Percentiles rank a stretch among this genome's conserved stretches.
Evolutionary conservation across 2,113 vertebrate genomes (phyloP).

Genomic region (Zootoca vivipara): DNA sequence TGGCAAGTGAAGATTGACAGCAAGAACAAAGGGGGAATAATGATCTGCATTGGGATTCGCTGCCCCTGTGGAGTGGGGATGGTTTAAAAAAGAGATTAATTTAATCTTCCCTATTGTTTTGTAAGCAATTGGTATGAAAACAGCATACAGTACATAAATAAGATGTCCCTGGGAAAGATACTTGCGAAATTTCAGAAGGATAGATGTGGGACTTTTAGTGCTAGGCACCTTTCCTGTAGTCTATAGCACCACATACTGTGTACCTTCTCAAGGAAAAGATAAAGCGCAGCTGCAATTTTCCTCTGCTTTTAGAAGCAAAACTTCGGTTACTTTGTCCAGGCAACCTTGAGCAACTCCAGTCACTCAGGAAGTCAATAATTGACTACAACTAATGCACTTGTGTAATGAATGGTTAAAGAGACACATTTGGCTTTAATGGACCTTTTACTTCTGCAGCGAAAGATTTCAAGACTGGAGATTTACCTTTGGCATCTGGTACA

Average conservation of each 20-base stretch:
- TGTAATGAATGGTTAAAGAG: constrained; percentile 32
- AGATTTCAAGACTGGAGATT: constrained; percentile 15
- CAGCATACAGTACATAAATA: too few species aligned
- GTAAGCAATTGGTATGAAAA: too few species aligned
- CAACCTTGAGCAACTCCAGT: constrained; percentile 26
- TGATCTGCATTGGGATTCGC: too few species aligned
- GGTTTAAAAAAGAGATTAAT: too few species aligned
- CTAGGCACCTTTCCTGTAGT: too few species aligned
- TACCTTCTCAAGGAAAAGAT: neutral
- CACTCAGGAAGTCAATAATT: constrained; percentile 26
- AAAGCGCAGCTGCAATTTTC: neutral
- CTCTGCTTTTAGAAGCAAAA: neutral
- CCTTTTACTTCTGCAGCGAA: constrained; percentile 49
- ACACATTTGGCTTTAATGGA: constrained; percentile 30
- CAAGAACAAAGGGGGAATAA: too few species aligned
- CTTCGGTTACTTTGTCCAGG: constrained; percentile 23
- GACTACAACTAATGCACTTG: constrained; percentile 24
- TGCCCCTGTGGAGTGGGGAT: too few species aligned
- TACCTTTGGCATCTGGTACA: constrained; percentile 21
- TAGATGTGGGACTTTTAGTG: too few species aligned
- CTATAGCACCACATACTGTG: neutral
- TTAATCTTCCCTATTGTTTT: too few species aligned
- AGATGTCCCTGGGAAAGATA: too few species aligned
- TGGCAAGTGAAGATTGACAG: too few species aligned
- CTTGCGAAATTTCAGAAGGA: too few species aligned